These are phyloP conservation scores for Hydropsyche betteni DNA, from an alignment of 2,888 invertebrate species.

Conservation along the genomic window DNA sequence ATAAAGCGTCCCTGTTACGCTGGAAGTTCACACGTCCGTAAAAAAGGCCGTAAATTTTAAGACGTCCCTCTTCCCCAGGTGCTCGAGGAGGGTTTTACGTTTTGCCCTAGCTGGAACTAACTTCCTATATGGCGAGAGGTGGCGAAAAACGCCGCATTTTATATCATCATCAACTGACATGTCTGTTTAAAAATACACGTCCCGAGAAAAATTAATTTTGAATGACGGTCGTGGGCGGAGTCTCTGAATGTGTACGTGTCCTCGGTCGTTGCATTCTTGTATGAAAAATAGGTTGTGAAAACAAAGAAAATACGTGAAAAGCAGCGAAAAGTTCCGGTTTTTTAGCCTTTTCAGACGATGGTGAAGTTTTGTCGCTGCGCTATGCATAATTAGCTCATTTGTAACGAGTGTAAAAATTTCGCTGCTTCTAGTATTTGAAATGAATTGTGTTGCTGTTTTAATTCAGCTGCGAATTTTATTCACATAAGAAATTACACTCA, in stretches of 20 bases:
- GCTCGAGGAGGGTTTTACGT: slow-evolving; percentile 17
- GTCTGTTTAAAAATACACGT: slow-evolving; percentile 35
- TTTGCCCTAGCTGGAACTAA: background rate
- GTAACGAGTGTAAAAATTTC: background rate
- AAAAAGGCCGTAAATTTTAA: slow-evolving; percentile 51
- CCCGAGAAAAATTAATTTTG: slow-evolving; percentile 26
- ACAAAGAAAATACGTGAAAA: slow-evolving; percentile 3
- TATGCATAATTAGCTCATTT: background rate
- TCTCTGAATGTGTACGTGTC: background rate
- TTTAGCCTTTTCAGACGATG: background rate
- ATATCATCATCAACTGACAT: slow-evolving; percentile 40
- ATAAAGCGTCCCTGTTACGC: slow-evolving; percentile 50
- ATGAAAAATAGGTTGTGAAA: background rate
- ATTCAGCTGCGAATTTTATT: background rate
- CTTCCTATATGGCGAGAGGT: background rate
- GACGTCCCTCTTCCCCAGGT: slow-evolving; percentile 38
- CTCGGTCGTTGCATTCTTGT: slow-evolving; percentile 4
- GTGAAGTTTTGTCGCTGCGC: slow-evolving; percentile 9
- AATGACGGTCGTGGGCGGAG: slow-evolving; percentile 23
- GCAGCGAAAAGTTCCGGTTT: slow-evolving; percentile 4
- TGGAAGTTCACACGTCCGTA: slow-evolving; percentile 51
- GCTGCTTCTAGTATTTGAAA: background rate
- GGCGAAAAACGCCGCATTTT: slow-evolving; percentile 31
- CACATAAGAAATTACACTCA: background rate
- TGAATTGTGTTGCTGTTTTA: background rate